Conservation (phyloP, 2,113 vertebrate genomes). For the Albula goreensis region DNA sequence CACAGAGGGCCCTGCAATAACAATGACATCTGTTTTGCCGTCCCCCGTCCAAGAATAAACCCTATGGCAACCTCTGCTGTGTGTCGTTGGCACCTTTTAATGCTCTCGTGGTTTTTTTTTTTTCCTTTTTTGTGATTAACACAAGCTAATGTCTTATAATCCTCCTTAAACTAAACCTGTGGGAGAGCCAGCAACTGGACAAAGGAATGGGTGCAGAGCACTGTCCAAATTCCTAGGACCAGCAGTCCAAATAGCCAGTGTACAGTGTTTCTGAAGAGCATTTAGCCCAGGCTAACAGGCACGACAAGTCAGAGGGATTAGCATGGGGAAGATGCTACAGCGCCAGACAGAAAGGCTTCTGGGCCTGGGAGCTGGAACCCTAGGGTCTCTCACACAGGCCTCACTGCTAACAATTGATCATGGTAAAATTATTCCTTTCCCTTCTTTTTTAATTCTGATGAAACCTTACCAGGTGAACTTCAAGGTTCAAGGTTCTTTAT, state of each 20-base stretch:
- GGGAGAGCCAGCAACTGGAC: neutral
- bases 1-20: slow-evolving; percentile 27
- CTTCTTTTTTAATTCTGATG: slow-evolving; percentile 60
- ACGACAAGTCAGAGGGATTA: neutral
- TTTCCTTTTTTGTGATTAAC: neutral
- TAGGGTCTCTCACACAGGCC: neutral
- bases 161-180: neutral
- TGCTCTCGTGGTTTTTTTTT: slow-evolving; percentile 38
- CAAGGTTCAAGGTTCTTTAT: too few relatives aligned
- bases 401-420: slow-evolving; percentile 54
- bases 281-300: neutral
- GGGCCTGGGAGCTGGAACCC: slow-evolving; percentile 5
- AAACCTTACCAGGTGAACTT: slow-evolving; percentile 47
- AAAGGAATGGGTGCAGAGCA: neutral
- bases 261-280: neutral
- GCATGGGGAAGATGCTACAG: slow-evolving; percentile 14
- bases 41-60: slow-evolving; percentile 27
- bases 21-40: slow-evolving; percentile 43
- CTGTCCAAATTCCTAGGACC: neutral
- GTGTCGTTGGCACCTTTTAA: slow-evolving; percentile 33
- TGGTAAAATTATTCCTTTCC: slow-evolving; percentile 53
- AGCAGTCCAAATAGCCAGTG: neutral
- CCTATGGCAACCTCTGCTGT: slow-evolving; percentile 31
- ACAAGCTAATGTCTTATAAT: neutral
- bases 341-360: slow-evolving; percentile 53